Base-by-base conservation (phyloP, 2,797 vertebrate genomes). In the Ara ararauna region DNA sequence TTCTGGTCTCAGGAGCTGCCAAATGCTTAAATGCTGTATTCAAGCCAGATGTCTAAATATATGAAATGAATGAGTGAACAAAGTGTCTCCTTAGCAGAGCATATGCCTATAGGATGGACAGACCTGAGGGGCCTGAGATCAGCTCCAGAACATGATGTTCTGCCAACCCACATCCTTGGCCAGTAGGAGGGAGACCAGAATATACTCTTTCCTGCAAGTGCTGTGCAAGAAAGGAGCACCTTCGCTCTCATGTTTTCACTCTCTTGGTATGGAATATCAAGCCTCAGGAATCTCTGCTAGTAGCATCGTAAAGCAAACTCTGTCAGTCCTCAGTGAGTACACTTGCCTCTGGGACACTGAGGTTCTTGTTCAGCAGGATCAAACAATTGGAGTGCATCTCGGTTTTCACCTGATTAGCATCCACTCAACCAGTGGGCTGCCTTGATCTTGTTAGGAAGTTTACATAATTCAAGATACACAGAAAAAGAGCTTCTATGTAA, bases 31-130 rank as follows among this genome's bases (percentile, higher is more conserved):
- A 95, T 71, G 82, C 81, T 77, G 23, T 77, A 40, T 85, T 89
- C 75, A 67, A 90, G 90, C 86, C 82, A 89, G 93, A 95, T 89
- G 89, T 90, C 78, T 96, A 95, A 97, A 97, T 96, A 90, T 96
- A 96, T 96, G 74, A 97, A 95, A 95, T 85, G 87, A 94, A 92
- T 94, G 85, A 78, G 68, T 95, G 84, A 96, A 89, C 84, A 94
- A 90, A 96, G 75, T 92, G 90, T 38, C 47, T 96, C 76, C 77
- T 85, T 94, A 64, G 85, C 44, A 40, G 53, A 93, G 51, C 85
- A 78, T 94, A 94, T 95, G 92, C 89, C 82, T 93, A 32, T 76
- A 92, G 86, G 85, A 58, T 72, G 38, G 87, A 42, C 74, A 78
- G 75, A 80, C 64, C 61, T 76, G 82, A 80, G 60, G 47, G 32